These are phyloP conservation scores for Falco naumanni DNA, from an alignment of 2,797 vertebrate genomes.

Conservation along the genomic window DNA sequence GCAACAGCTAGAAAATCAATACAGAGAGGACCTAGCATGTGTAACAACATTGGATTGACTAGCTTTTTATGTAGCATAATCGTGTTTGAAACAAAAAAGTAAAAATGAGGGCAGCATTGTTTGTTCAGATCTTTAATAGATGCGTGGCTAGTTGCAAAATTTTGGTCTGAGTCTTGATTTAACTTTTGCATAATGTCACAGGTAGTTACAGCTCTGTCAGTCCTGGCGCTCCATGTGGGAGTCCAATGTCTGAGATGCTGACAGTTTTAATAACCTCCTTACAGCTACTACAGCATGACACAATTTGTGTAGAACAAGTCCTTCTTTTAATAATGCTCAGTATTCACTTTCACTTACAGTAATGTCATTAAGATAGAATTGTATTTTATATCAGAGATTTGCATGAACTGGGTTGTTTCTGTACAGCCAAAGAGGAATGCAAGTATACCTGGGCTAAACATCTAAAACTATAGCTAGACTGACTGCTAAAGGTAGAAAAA, in stretches of 20 bases:
- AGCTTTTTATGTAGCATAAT: neutral
- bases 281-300: neutral
- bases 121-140: neutral
- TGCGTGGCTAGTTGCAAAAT: neutral
- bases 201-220: neutral
- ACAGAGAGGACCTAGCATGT: neutral
- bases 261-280: neutral
- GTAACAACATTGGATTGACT: neutral
- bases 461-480: neutral
- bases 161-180: neutral
- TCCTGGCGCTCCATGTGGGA: neutral
- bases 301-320: neutral
- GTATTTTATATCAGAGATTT: neutral
- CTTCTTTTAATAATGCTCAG: neutral
- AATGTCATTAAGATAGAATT: neutral
- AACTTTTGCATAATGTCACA: neutral
- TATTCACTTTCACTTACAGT: neutral
- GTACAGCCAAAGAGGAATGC: neutral
- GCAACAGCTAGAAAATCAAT: neutral
- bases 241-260: neutral
- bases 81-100: neutral
- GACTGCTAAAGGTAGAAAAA: neutral
- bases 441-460: neutral
- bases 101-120: neutral
- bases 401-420: neutral